Base-by-base conservation (phyloP, 2,797 vertebrate species). In the Pseudomugil gertrudae region DNA sequence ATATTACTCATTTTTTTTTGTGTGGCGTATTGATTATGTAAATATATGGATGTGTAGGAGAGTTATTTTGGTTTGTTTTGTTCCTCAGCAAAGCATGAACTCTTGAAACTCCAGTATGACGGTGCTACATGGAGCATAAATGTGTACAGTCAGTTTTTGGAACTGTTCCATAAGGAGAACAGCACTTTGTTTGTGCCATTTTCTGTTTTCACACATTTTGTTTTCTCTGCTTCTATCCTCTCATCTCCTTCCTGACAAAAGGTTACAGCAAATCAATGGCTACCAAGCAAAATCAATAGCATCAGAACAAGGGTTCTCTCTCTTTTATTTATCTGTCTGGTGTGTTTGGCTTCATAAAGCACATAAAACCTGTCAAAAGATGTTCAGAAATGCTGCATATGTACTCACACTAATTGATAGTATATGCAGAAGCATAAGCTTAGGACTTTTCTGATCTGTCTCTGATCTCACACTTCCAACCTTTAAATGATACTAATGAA, bases 181-280 rank as follows among this genome's bases (percentile, higher is more conserved):
- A 7, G 35, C 60, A 50, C 79, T 74, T 66, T 78, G 19, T 61
- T 32, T 15, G 53, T n/a, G 43, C 43, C 10, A 9, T 33, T 75
- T 59, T 71, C 35, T 67, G 50, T 74, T 27, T 69, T 27, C 19
- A 36, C 48, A 56, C 9, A 59, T 66, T 79, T 72, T 59, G 58
- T 73, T 79, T 84, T 64, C 27, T 78, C 48, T 57, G 53, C 72
- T 24, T 63, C 64, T 57, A 58, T 80, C 67, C 56, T 47, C 52
- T 74, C 61, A 63, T 89, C 78, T 86, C 63, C 57, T 72, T 66
- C 36, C 74, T 64, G 76, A 90, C 85, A 80, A 85, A 85, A 87
- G 68, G 72, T 87, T 86, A 78, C 68, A 76, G 56, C 40, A 85
- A 92, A 90, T 93, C 89, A 80, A 87, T 92, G 66, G n/a, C 27